Conservation (phyloP, 2,113 vertebrate genomes). For the Epinephelus cyanopodus region DNA sequence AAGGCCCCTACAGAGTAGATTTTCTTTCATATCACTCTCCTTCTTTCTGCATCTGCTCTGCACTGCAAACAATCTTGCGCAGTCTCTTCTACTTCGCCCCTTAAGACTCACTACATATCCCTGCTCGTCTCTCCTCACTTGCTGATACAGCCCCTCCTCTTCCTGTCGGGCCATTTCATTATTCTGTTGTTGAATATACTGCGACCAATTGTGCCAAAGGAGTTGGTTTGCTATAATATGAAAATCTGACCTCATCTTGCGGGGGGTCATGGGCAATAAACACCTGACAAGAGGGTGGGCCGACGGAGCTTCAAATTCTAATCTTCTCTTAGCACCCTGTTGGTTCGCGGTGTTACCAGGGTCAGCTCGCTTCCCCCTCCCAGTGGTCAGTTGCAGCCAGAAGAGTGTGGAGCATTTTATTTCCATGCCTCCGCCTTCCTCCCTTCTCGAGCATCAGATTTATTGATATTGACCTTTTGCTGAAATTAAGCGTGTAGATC, state of each 20-base stretch:
- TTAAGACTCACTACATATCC: constrained; percentile 49
- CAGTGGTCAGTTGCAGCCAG: constrained; percentile 67
- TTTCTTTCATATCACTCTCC: constrained; percentile 69
- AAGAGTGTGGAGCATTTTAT: constrained; percentile 59
- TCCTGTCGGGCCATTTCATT: constrained; percentile 76
- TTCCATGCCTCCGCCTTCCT: constrained; percentile 54
- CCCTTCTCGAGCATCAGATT: constrained; percentile 76
- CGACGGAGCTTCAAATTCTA: constrained; percentile 80
- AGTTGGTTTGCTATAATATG: constrained; percentile 84
- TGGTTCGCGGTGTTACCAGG: constrained; percentile 73
- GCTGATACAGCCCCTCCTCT: constrained; percentile 38
- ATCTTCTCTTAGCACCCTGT: constrained; percentile 81
- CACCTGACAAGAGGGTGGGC: constrained; percentile 82
- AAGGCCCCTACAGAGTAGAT: constrained; percentile 61
- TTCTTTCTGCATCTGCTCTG: constrained; percentile 64
- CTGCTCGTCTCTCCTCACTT: constrained; percentile 47
- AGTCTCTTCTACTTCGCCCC: constrained; percentile 61
- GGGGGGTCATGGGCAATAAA: constrained; percentile 84
- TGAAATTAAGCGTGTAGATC: constrained; percentile 85
- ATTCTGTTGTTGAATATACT: constrained; percentile 80
- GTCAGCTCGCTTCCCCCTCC: constrained; percentile 75
- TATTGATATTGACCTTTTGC: constrained; percentile 89
- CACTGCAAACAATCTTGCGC: constrained; percentile 54
- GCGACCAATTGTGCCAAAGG: constrained; percentile 79
- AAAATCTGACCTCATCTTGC: constrained; percentile 86